Evolutionary conservation across 1,140 invertebrate genomes (phyloP), one percentile per base, ranked within the genome.

Genomic region (Sarcophaga peregrina): DNA sequence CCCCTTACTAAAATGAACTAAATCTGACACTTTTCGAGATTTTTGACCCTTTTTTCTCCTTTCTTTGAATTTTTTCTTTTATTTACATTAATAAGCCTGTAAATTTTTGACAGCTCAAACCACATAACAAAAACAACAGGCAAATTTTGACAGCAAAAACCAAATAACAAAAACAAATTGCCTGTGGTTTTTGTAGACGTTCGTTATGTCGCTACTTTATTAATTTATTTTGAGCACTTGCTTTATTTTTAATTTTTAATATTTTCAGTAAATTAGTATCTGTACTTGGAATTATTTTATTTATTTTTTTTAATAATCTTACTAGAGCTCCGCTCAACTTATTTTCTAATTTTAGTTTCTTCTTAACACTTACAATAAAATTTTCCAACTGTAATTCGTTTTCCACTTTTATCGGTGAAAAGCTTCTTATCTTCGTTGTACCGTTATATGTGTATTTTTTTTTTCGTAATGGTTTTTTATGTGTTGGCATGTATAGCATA

Each of bases 301-400:
- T 78, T 52, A 50, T 25, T 52, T 46, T 78, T 17, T 78, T 48
- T 8, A 48, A 50, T 52, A 45, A 11, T 25, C 75, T 78, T 78
- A 78, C 75, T 20, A 78, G 75, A 78, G 75, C 75, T 78, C 75
- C 48, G 75, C 75, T 50, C 75, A 50, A 78, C 17, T 50, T 17
- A 78, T 20, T 52, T 50, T 78, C 9, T 76, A 9, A 50, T 50
- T 50, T 78, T 20, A n/a, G 13, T 76, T 78, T 78, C 75, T 78
- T 78, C 75, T 78, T 78, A 78, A 78, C 75, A 50, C 75, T 78
- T 78, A 78, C 47, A 78, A 25, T 50, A 50, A 25, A 78, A 78
- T 25, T 78, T n/a, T 78, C 48, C n/a, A 78, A 78, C 75, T 78
- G 75, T 78, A 68, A 68, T 78, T 78, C n/a, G 17, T 78, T 78